Evolutionary conservation across 1,140 invertebrate genomes (phyloP).

Genomic region (Ceratina calcarata): DNA sequence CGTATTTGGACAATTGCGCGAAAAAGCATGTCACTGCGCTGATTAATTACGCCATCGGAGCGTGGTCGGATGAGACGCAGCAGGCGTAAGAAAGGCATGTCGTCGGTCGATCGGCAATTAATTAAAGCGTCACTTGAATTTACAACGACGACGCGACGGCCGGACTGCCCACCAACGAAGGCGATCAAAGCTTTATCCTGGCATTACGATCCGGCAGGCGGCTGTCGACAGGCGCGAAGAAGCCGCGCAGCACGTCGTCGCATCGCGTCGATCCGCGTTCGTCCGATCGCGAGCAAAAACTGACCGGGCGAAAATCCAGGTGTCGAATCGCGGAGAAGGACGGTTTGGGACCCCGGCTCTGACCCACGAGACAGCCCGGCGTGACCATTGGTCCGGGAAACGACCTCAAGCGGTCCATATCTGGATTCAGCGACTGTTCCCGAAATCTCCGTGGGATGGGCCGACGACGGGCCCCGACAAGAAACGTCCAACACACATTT

Average conservation of each 20-base stretch:
- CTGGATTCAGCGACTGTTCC: slow-evolving; percentile 48
- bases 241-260: slow-evolving; percentile 22
- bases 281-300: slow-evolving; percentile 37
- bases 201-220: slow-evolving; percentile 46
- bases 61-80: slow-evolving; percentile 33
- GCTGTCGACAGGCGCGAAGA: slow-evolving; percentile 62
- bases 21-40: slow-evolving; percentile 59
- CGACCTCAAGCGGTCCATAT: slow-evolving; percentile 40
- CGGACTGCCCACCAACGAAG: slow-evolving; percentile 57
- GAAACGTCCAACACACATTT: slow-evolving; percentile 69
- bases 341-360: background rate
- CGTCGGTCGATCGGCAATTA: slow-evolving; percentile 54
- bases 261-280: slow-evolving; percentile 4
- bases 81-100: slow-evolving; percentile 56
- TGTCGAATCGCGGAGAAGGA: slow-evolving; percentile 49
- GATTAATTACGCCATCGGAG: slow-evolving; percentile 61
- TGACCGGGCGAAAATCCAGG: slow-evolving; percentile 49
- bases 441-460: slow-evolving; percentile 45
- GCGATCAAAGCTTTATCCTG: slow-evolving; percentile 52
- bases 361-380: slow-evolving; percentile 31
- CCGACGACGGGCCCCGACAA: slow-evolving; percentile 42
- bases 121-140: slow-evolving; percentile 68
- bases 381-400: slow-evolving; percentile 36
- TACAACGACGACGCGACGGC: slow-evolving; percentile 46
- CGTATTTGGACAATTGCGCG: slow-evolving; percentile 49